A percentile compares a stretch with the other conserved stretches of the same genome.
These are phyloP conservation scores for Aeoliscus strigatus DNA, from an alignment of 2,797 vertebrate species.

Conservation along the genomic window DNA sequence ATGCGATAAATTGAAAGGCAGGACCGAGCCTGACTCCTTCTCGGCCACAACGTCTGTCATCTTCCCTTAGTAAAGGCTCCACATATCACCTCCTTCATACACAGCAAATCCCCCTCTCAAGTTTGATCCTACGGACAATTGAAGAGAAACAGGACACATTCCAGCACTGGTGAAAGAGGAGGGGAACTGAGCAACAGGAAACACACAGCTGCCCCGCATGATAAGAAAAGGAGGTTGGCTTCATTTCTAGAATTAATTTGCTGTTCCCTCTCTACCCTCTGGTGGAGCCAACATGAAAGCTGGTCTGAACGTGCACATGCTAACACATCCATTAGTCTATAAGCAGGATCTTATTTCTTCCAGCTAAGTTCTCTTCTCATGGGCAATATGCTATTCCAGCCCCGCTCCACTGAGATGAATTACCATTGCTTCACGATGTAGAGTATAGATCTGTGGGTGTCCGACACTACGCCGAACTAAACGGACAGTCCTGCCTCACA, in stretches of 20 bases:
- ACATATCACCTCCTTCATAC: slow-evolving; percentile 43
- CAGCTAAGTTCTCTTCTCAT: slow-evolving; percentile 63
- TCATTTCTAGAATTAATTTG: slow-evolving; percentile 77
- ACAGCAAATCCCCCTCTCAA: slow-evolving; percentile 48
- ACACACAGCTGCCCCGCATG: slow-evolving; percentile 62
- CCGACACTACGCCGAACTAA: slow-evolving; percentile 44
- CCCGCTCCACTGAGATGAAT: slow-evolving; percentile 47
- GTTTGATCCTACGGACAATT: slow-evolving; percentile 56
- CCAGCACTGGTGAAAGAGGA: slow-evolving; percentile 25
- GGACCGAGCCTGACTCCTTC: slow-evolving; percentile 31
- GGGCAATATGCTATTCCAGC: slow-evolving; percentile 54
- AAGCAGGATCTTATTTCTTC: slow-evolving; percentile 72
- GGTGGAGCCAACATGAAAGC: slow-evolving; percentile 77
- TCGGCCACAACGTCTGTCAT: slow-evolving; percentile 39
- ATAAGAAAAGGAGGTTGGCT: slow-evolving; percentile 69
- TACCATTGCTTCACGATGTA: slow-evolving; percentile 56
- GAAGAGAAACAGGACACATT: slow-evolving; percentile 48
- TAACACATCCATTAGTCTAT: slow-evolving; percentile 72
- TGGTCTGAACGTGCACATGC: slow-evolving; percentile 65
- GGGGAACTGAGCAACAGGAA: slow-evolving; percentile 26
- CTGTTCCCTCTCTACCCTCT: slow-evolving; percentile 70
- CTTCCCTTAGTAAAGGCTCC: slow-evolving; percentile 52
- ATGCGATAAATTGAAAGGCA: slow-evolving; percentile 47
- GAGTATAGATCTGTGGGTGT: slow-evolving; percentile 53
- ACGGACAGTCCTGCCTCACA: slow-evolving; percentile 40